Conservation (phyloP, 2,797 vertebrate genomes). For the Gallinago nigripennis region DNA sequence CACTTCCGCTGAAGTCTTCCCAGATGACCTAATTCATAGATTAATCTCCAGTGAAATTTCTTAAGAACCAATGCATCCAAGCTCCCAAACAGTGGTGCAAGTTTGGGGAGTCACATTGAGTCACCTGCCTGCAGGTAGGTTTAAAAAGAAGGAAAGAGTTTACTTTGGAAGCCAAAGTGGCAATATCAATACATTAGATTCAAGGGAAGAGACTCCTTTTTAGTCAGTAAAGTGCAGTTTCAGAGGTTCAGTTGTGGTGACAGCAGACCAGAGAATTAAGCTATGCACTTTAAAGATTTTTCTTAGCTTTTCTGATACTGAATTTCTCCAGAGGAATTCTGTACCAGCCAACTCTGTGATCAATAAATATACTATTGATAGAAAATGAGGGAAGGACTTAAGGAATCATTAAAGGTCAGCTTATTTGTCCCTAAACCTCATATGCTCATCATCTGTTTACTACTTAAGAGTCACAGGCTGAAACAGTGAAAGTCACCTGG, state of each 20-base stretch:
- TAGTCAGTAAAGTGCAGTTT: constrained; percentile 1
- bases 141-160: neutral
- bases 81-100: neutral
- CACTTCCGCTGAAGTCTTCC: neutral
- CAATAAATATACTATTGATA: constrained; percentile 60
- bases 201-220: neutral
- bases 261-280: constrained; percentile 36
- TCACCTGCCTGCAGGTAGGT: neutral
- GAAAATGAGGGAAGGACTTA: constrained; percentile 48
- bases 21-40: neutral
- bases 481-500: neutral
- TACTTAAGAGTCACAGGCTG: neutral
- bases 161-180: neutral
- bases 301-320: constrained; percentile 40
- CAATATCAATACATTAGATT: neutral
- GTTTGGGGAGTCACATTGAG: neutral
- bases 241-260: constrained; percentile 36
- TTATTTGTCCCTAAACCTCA: constrained; percentile 38
- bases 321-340: constrained; percentile 50
- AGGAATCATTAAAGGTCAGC: constrained; percentile 44
- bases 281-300: constrained; percentile 55
- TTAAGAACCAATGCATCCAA: neutral
- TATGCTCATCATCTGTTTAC: constrained; percentile 29
- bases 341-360: constrained; percentile 32
- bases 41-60: neutral